Conservation (phyloP, 2,888 invertebrate genomes). For the Brachylomia viminalis region DNA sequence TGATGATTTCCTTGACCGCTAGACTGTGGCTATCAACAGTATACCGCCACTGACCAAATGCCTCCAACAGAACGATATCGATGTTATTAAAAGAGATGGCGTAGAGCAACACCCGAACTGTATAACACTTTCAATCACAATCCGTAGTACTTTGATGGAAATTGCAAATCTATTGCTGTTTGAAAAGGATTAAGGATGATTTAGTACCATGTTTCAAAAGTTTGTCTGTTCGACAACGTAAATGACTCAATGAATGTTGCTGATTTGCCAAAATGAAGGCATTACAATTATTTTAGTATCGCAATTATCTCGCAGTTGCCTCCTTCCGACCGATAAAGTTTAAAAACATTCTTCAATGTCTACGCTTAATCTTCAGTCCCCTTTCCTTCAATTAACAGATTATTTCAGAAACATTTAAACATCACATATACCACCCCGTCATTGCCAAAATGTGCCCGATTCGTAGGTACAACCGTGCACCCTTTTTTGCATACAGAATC, state of each 20-base stretch:
- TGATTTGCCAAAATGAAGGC: background rate
- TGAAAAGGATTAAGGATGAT: background rate
- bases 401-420: background rate
- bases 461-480: too few species aligned
- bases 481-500: background rate
- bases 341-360: background rate
- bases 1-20: background rate
- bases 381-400: background rate
- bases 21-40: background rate
- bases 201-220: background rate
- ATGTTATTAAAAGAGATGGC: background rate
- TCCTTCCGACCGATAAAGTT: background rate
- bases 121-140: background rate
- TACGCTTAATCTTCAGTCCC: background rate
- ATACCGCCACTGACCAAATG: background rate
- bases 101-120: background rate
- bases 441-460: too few species aligned
- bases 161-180: too few species aligned
- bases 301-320: background rate
- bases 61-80: background rate
- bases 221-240: too few species aligned
- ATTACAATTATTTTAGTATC: background rate
- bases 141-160: too few species aligned
- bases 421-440: too few species aligned
- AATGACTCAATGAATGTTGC: background rate